Conservation (phyloP, 2,888 invertebrate genomes). For the Leucoma salicis region DNA sequence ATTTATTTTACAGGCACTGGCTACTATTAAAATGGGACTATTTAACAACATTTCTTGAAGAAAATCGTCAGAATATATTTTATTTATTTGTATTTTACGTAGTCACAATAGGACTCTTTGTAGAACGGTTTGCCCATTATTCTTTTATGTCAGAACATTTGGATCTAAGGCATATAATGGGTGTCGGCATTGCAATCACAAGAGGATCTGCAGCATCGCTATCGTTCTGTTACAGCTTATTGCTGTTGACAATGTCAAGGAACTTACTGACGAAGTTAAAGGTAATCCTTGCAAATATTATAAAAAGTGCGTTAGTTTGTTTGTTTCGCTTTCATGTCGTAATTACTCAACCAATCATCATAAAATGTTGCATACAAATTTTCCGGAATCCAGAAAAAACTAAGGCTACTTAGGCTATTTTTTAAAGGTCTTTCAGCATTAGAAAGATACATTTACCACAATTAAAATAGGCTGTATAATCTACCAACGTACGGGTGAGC, state of each 20-base stretch:
- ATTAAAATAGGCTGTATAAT: no score
- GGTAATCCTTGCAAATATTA: no score
- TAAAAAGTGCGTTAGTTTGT: no score
- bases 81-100: slow-evolving; percentile 97
- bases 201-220: slow-evolving; percentile 96
- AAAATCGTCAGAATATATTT: slow-evolving; percentile 97
- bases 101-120: slow-evolving; percentile 95
- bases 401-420: no score
- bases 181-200: slow-evolving; percentile 97
- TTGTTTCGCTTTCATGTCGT: no score
- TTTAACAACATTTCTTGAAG: slow-evolving; percentile 95
- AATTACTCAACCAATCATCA: no score
- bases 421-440: no score
- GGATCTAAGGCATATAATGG: slow-evolving; percentile 97
- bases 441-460: no score
- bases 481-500: no score
- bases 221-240: slow-evolving; percentile 96
- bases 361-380: no score
- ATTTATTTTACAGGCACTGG: slow-evolving; percentile 81
- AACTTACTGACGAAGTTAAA: slow-evolving; percentile 96
- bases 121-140: slow-evolving; percentile 97
- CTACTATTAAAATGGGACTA: slow-evolving; percentile 91
- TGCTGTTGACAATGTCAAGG: slow-evolving; percentile 95
- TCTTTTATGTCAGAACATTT: slow-evolving; percentile 98
- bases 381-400: no score